Conservation (phyloP, 2,888 invertebrate species). For the Agrochola circellaris region DNA sequence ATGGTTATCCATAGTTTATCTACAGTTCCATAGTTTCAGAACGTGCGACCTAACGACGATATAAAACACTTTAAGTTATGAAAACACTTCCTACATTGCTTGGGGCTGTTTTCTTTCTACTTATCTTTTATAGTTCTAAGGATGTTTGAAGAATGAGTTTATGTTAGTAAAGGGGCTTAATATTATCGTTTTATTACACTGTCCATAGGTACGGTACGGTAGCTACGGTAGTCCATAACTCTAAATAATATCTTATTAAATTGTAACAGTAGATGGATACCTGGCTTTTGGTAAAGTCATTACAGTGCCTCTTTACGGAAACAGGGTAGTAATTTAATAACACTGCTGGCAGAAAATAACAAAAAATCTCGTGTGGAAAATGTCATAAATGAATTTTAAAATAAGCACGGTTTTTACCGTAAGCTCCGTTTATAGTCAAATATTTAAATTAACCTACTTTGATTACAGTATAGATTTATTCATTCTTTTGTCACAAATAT, state of each 20-base stretch:
- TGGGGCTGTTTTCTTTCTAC: constrained; percentile 41
- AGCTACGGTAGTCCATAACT: constrained; percentile 3
- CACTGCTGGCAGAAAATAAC: constrained; percentile 18
- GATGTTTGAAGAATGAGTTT: constrained; percentile 23
- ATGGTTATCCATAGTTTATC: constrained; percentile 61
- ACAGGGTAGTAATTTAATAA: constrained; percentile 42
- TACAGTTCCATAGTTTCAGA: constrained; percentile 43
- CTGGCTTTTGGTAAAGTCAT: constrained; percentile 1
- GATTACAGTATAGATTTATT: too few species aligned
- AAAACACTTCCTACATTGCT: constrained; percentile 40
- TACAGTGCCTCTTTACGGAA: constrained; percentile 34
- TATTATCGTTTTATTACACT: constrained; percentile 9
- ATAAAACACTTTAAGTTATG: constrained; percentile 60
- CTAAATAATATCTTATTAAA: constrained; percentile 25
- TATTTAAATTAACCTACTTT: not conserved
- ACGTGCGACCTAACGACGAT: constrained; percentile 45
- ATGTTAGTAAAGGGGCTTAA: constrained; percentile 16
- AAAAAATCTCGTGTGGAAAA: constrained; percentile 22
- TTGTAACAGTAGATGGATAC: not conserved
- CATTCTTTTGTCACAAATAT: too few species aligned
- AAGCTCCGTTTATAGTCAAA: not conserved
- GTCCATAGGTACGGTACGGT: too few species aligned
- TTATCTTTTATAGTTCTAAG: constrained; percentile 24
- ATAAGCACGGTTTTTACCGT: constrained; percentile 9
- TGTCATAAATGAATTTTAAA: constrained; percentile 8